Evolutionary conservation across 2,797 vertebrate genomes (phyloP).

Genomic region (Acrocephalus scirpaceus): DNA sequence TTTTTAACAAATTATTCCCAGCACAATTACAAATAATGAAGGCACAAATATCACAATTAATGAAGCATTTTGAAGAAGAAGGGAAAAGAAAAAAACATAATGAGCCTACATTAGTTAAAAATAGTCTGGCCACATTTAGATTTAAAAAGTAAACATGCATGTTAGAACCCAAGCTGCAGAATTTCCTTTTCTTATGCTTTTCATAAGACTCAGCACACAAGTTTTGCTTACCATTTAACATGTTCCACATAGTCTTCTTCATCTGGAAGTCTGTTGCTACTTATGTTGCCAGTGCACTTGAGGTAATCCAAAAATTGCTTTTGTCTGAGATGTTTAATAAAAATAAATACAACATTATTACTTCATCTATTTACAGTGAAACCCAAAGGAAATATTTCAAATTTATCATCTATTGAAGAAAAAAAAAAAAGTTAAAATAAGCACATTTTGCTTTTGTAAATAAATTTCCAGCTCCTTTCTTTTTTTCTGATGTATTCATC

Average conservation of each 20-base stretch:
- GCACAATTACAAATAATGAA: not conserved
- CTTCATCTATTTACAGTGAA: constrained; percentile 72
- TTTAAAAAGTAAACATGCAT: constrained; percentile 18
- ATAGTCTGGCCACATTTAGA: not conserved
- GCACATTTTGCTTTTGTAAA: constrained; percentile 55
- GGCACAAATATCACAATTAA: not conserved
- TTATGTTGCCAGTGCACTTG: constrained; percentile 51
- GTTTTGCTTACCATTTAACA: constrained; percentile 40
- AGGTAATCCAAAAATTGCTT: constrained; percentile 64
- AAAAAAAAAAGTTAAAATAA: not conserved
- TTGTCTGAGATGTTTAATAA: constrained; percentile 42
- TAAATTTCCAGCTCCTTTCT: constrained; percentile 58
- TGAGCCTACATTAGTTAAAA: not conserved
- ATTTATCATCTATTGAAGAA: constrained; percentile 66
- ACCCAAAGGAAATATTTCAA: constrained; percentile 72
- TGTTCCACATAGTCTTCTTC: constrained; percentile 36
- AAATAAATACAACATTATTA: constrained; percentile 57
- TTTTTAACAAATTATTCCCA: not conserved
- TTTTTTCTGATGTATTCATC: constrained; percentile 56
- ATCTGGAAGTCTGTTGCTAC: constrained; percentile 45
- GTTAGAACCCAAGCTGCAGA: constrained; percentile 30
- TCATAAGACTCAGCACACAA: not conserved
- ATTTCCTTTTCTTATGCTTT: constrained; percentile 28
- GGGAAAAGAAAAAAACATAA: accelerated
- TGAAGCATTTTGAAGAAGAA: not conserved